Evolutionary conservation across 2,888 invertebrate species (phyloP).

Genomic region (Nomada flava): DNA sequence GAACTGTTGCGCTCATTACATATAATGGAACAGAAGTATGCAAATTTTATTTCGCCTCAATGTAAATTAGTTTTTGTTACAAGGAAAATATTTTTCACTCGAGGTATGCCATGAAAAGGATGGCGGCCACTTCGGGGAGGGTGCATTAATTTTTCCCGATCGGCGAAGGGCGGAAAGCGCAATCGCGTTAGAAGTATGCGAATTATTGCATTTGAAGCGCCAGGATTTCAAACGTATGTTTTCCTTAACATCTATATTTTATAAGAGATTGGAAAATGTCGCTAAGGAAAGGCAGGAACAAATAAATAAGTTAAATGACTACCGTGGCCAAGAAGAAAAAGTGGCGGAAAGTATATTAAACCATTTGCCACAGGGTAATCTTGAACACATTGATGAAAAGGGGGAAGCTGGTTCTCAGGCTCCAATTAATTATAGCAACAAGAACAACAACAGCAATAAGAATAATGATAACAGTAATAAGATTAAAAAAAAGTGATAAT

Average conservation of each 20-base stretch:
- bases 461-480: not conserved
- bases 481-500: not conserved
- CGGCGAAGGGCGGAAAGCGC: slow-evolving; percentile 85
- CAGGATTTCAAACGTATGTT: slow-evolving; percentile 84
- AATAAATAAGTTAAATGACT: slow-evolving; percentile 50
- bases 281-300: slow-evolving; percentile 69
- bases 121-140: slow-evolving; percentile 86
- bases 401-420: too few species aligned
- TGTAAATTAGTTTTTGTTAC: not conserved
- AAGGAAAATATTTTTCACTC: not conserved
- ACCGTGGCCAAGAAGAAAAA: accelerated
- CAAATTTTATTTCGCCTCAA: not conserved
- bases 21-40: slow-evolving; percentile 77
- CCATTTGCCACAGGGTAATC: too few species aligned
- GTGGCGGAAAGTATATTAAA: not conserved
- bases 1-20: slow-evolving; percentile 78
- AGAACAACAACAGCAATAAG: too few species aligned
- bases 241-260: slow-evolving; percentile 69
- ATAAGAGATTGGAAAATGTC: slow-evolving; percentile 71
- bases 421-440: too few species aligned
- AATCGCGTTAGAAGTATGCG: slow-evolving; percentile 87
- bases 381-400: not conserved
- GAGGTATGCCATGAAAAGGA: slow-evolving; percentile 86
- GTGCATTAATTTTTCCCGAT: slow-evolving; percentile 84
- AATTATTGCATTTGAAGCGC: slow-evolving; percentile 85